phyloP scores from a whole-genome alignment of 2,797 vertebrate species.

The Molossus alvarezi region DNA sequence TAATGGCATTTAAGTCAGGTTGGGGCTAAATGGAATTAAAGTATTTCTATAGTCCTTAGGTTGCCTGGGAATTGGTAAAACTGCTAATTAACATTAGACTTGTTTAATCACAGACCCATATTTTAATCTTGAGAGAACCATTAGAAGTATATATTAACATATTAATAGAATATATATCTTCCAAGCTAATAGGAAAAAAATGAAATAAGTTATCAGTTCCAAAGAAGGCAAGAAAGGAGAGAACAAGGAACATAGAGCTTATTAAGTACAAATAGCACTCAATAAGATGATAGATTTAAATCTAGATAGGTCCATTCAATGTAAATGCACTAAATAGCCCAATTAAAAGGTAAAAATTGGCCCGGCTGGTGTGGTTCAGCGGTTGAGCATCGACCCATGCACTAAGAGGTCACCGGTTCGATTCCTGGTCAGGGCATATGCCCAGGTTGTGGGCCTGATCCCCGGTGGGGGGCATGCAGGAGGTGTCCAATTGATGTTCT shows the following conservation, averaged over 20 bases:
- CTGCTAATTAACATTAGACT: neutral
- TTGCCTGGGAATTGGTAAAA: slow-evolving; percentile 37
- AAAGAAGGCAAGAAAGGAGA: slow-evolving; percentile 7
- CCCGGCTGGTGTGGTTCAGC: too few relatives aligned
- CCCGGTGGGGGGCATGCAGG: too few relatives aligned
- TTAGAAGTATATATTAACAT: neutral
- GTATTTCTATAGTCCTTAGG: slow-evolving; percentile 6
- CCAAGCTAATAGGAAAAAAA: neutral
- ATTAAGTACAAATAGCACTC: slow-evolving; percentile 1
- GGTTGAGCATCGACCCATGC: too few relatives aligned
- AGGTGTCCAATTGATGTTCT: too few relatives aligned
- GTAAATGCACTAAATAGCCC: neutral
- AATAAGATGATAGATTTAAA: slow-evolving; percentile 3
- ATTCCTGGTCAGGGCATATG: too few relatives aligned
- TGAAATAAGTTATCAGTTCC: neutral
- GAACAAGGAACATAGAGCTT: neutral
- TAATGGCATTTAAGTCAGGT: neutral
- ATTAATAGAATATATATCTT: neutral
- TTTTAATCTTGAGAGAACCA: slow-evolving; percentile 40
- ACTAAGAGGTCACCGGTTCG: too few relatives aligned
- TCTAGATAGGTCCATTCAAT: neutral
- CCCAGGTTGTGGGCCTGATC: too few relatives aligned
- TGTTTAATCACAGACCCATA: neutral
- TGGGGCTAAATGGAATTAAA: slow-evolving; percentile 11
- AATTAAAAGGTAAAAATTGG: slow-evolving; percentile 35